These are phyloP conservation scores for Phorcus lineatus DNA, from an alignment of 2,888 invertebrate species.

Conservation along the genomic window DNA sequence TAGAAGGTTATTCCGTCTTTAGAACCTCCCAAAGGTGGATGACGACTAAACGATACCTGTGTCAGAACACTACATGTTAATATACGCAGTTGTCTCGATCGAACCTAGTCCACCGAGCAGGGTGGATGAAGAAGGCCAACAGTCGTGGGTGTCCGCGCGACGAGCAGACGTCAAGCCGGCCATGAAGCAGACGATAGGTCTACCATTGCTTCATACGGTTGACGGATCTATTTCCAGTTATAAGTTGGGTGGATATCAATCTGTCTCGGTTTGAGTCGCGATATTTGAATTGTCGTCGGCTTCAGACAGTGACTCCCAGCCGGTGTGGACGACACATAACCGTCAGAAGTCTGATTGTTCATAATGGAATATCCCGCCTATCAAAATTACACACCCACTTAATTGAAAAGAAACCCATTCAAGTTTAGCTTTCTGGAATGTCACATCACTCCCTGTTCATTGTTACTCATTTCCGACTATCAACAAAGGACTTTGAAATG, in stretches of 20 bases:
- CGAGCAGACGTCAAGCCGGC: neutral
- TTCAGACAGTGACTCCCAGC: neutral
- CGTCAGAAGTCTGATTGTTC: no score
- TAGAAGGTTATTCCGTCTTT: neutral
- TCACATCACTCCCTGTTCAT: no score
- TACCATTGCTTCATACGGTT: neutral
- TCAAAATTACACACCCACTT: no score
- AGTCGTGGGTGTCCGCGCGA: neutral
- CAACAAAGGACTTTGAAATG: no score
- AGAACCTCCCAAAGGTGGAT: neutral
- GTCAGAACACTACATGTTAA: no score
- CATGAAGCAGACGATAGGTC: conserved; percentile 7
- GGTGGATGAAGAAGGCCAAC: neutral
- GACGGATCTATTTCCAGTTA: neutral
- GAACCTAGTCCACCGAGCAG: no score
- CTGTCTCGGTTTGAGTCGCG: neutral
- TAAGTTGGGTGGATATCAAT: neutral
- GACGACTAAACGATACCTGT: neutral
- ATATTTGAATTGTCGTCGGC: neutral
- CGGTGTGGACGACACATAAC: no score
- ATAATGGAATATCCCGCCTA: no score
- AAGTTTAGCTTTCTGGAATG: no score
- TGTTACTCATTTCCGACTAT: no score
- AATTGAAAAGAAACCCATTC: no score
- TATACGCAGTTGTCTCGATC: no score